Evolutionary conservation across 1,140 invertebrate genomes (phyloP), one percentile per base, ranked within the genome.

Genomic region (Galleria mellonella): DNA sequence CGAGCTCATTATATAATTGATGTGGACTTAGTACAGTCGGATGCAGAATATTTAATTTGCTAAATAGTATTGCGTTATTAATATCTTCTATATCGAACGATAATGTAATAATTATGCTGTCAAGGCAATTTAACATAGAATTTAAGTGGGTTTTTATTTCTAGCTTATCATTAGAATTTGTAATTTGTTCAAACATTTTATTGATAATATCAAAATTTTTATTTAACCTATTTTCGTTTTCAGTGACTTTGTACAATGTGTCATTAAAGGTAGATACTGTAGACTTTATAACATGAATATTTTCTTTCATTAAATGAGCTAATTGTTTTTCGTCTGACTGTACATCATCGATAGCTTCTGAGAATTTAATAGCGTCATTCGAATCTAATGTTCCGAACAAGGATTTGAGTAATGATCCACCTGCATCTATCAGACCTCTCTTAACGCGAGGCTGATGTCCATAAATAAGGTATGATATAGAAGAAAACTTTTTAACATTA

Each of bases 301-400:
- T 52, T 13, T 49, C 33, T 42, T 43, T 47, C 54, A 52, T 52
- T 4, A 51, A 27, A 5, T 43, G 13, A 30, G 49, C 37, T 6
- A 52, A 13, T 2, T 46, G 37, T 47, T 52, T 57, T 31, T 57
- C 49, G 2, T 52, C 55, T 32, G 46, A 33, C 27, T 52, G 55
- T 28, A 57, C 47, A 17, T 33, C 4, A 15, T 45, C 35, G 28
- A 49, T 57, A 30, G 51, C 47, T 4, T 54, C 14, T 6, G 45
- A 42, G 23, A 43, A 50, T 43, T 41, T 53, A 9, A 40, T 14
- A 8, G 55, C 51, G 23, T 58, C 55, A 27, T 49, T 47, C 3
- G 47, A 14, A 29, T 55, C 43, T 17, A 55, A 43, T 12, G 47
- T 55, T 29, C 47, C 43, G 29, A 47, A 55, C 17, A 55, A 23